Base-by-base conservation (phyloP, 2,888 invertebrate genomes). In the Leptarthrus brevirostris region DNA sequence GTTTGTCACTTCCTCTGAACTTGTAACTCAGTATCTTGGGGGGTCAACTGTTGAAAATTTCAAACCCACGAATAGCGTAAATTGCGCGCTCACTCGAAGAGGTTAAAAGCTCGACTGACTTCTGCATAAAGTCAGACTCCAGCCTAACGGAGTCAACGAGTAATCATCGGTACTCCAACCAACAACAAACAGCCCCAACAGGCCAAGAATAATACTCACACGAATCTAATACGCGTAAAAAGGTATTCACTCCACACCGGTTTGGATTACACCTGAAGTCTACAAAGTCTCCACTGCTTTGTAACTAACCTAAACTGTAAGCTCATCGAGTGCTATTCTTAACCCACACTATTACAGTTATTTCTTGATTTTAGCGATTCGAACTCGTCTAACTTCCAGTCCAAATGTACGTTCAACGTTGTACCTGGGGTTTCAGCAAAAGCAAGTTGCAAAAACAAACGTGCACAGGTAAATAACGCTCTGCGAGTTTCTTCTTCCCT, bases 41-140 rank as follows among this genome's bases (percentile, higher is more conserved):
- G 49, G 26, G 47, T 36, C 47, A 47, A 66, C 66, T 66, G 26
- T 66, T 12, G 66, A 49, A 16, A 66, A 44, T 26, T 24, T 47
- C 12, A 49, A 26, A 26, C 30, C 49, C 66, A 66, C 66, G 66
- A 49, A 14, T 26, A 26, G 26, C 66, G 49, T 20, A 26, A 14
- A 26, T 30, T 14, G 47, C 66, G 66, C 66, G 66, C 66, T 66
- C 66, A 66, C 66, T 66, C 47, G 49, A 47, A 22, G 66, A 66
- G 66, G 66, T 47, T 66, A 26, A 66, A 66, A 66, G 44, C 66
- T 66, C 66, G 49, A 66, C 66, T 66, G 66, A 66, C 49, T 44
- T 66, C 49, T 66, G 44, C 47, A 49, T 49, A 26, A 49, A 66
- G 36, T 30, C 47, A 16, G 24, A 49, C n/a, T 40, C 20, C 22